phyloP scores from a whole-genome alignment of 2,113 vertebrate genomes.

The Amphilophus citrinellus region DNA sequence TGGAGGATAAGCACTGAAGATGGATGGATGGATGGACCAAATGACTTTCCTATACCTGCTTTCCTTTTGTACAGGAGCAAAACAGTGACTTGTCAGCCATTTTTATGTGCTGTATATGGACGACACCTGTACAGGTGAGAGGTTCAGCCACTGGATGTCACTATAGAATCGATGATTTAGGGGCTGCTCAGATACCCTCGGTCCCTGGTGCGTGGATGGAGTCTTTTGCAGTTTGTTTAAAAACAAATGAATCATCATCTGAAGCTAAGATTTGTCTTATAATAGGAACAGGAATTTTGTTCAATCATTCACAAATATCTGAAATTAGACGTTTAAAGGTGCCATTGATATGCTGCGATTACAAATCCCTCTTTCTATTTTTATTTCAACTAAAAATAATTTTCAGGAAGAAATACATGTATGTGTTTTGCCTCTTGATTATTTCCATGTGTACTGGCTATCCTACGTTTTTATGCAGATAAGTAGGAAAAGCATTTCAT shows the following conservation, averaged over 20 bases:
- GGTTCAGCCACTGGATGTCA: not conserved
- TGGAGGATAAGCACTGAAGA: too few relatives aligned
- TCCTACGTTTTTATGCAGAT: not conserved
- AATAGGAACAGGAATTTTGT: not conserved
- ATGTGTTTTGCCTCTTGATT: not conserved
- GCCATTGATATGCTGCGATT: not conserved
- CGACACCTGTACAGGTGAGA: not conserved
- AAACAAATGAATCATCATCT: not conserved
- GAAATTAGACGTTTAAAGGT: not conserved
- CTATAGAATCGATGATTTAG: not conserved
- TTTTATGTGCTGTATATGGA: not conserved
- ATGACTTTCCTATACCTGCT: not conserved
- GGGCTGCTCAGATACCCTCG: not conserved
- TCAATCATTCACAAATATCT: not conserved
- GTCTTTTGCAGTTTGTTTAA: not conserved
- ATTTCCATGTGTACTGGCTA: not conserved
- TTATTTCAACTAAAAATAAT: not conserved
- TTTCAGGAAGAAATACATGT: not conserved
- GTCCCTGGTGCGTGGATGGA: not conserved
- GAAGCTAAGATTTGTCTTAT: not conserved
- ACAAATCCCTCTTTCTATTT: not conserved
- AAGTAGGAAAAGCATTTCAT: not conserved
- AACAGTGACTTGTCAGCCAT: not conserved
- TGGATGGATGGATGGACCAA: too few relatives aligned
- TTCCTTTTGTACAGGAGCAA: not conserved